phyloP scores from a whole-genome alignment of 2,797 vertebrate genomes.

The Thunnus albacares region DNA sequence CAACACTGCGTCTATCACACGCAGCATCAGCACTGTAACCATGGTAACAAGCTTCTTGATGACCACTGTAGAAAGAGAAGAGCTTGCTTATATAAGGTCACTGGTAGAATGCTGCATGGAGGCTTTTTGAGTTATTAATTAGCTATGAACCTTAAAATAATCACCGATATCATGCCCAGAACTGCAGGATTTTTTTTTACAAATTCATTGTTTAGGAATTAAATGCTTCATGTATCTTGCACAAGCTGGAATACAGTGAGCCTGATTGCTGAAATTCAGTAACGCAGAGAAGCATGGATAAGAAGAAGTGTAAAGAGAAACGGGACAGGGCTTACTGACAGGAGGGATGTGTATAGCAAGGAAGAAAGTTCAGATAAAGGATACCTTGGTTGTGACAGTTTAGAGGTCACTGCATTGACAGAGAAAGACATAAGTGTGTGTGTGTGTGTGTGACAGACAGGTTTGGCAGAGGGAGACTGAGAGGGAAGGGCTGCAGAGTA shows the following conservation, averaged over 20 bases:
- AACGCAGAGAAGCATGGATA: neutral
- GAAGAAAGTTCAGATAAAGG: slow-evolving; percentile 28
- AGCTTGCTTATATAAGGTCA: slow-evolving; percentile 28
- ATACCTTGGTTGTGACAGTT: slow-evolving; percentile 17
- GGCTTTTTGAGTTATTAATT: neutral
- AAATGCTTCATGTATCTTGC: neutral
- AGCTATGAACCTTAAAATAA: neutral
- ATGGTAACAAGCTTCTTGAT: slow-evolving; percentile 68
- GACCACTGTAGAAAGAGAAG: slow-evolving; percentile 28
- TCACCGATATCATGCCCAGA: neutral
- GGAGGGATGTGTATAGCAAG: neutral
- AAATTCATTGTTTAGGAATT: neutral
- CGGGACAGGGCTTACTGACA: neutral
- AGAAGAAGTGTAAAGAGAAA: neutral
- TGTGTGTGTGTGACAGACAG: slow-evolving; percentile 8
- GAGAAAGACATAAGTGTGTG: slow-evolving; percentile 1
- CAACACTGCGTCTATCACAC: slow-evolving; percentile 38
- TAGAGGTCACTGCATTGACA: slow-evolving; percentile 13
- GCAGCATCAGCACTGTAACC: slow-evolving; percentile 68
- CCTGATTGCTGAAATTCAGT: neutral
- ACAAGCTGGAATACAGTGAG: neutral
- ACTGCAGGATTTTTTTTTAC: neutral
- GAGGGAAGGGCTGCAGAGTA: slow-evolving; percentile 30
- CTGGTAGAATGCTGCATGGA: neutral
- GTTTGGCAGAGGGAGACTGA: slow-evolving; percentile 28